Evolutionary conservation across 2,888 invertebrate species (phyloP).

Genomic region (Sarcophaga subvicina): DNA sequence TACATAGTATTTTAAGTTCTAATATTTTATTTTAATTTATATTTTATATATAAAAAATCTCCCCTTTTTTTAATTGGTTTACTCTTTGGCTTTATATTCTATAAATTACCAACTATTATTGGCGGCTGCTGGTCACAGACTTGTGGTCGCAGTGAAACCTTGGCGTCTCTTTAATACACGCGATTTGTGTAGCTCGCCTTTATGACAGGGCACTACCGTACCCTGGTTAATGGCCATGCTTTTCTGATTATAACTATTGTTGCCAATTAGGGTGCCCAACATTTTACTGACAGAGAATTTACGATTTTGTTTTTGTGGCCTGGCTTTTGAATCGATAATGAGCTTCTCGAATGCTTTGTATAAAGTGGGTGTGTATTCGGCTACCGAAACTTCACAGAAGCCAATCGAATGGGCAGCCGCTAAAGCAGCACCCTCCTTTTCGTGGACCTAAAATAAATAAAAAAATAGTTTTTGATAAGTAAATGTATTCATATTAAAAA

Average conservation of each 20-base stretch:
- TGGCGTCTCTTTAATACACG: slow-evolving; percentile 84
- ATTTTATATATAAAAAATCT: slow-evolving; percentile 46
- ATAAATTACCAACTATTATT: slow-evolving; percentile 66
- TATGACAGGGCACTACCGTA: slow-evolving; percentile 85
- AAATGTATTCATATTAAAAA: background rate
- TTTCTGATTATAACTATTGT: slow-evolving; percentile 73
- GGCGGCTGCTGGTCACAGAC: slow-evolving; percentile 85
- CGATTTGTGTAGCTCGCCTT: slow-evolving; percentile 84
- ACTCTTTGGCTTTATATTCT: slow-evolving; percentile 10
- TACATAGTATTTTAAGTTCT: too few species aligned
- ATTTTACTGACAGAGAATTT: slow-evolving; percentile 91
- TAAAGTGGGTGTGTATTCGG: slow-evolving; percentile 89
- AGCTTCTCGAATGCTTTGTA: slow-evolving; percentile 88
- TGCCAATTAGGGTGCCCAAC: slow-evolving; percentile 83
- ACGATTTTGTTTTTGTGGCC: slow-evolving; percentile 84
- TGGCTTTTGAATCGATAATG: slow-evolving; percentile 86
- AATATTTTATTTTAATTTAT: background rate
- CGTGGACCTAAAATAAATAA: slow-evolving; percentile 84
- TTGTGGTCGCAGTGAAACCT: slow-evolving; percentile 85
- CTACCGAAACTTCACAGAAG: slow-evolving; percentile 91
- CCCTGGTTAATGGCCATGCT: slow-evolving; percentile 82
- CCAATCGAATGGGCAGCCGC: slow-evolving; percentile 87
- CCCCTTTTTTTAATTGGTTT: slow-evolving; percentile 25
- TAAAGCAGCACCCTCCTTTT: slow-evolving; percentile 87
- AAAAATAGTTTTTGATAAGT: background rate